Evolutionary conservation across 2,113 vertebrate genomes (phyloP).

Genomic region (Limanda limanda): DNA sequence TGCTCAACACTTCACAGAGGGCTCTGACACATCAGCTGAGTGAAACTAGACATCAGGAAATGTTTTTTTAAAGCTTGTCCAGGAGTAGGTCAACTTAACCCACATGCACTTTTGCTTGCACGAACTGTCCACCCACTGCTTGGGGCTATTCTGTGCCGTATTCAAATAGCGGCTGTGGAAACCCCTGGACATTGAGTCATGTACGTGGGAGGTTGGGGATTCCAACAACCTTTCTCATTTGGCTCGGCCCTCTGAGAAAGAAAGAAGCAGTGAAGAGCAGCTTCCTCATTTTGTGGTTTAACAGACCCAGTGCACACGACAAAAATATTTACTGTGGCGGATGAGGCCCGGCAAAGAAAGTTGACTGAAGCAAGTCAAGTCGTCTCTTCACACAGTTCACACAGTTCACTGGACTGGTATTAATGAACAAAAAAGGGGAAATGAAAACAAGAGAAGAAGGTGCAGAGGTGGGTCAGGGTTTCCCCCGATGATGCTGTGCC

Average conservation of each 20-base stretch:
- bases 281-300: conserved; percentile 73
- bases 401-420: conserved; percentile 24
- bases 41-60: conserved; percentile 24
- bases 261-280: conserved; percentile 34
- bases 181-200: conserved; percentile 84
- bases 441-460: conserved; percentile 55
- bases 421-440: conserved; percentile 63
- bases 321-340: conserved; percentile 1
- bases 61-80: conserved; percentile 6
- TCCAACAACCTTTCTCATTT: conserved; percentile 77
- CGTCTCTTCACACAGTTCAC: conserved; percentile 37
- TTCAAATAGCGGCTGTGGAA: conserved; percentile 78
- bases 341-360: conserved; percentile 20
- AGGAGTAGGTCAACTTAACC: neutral
- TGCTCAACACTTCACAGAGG: neutral
- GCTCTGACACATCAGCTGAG: conserved; percentile 9
- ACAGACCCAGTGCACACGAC: conserved; percentile 4
- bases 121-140: neutral
- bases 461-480: conserved; percentile 53
- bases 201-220: conserved; percentile 81
- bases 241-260: conserved; percentile 29
- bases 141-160: conserved; percentile 57
- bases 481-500: conserved; percentile 52
- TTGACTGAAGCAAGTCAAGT: neutral
- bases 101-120: neutral